Conservation (phyloP, 2,888 invertebrate species). For the Dynastes grantii region DNA sequence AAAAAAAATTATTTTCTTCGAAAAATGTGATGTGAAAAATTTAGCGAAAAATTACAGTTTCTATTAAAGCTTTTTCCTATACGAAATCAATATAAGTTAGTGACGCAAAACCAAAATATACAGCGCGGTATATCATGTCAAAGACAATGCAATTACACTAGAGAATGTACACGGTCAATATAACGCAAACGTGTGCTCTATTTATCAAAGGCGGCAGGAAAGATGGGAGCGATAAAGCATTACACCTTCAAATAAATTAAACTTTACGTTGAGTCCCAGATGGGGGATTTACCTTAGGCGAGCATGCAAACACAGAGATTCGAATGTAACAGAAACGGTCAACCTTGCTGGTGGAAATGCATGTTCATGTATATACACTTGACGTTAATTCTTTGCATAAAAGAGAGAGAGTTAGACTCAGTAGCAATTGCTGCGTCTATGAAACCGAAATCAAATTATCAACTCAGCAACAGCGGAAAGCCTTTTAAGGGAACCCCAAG, state of each 20-base stretch:
- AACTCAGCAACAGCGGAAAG: conserved; percentile 28
- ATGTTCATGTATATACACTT: not conserved
- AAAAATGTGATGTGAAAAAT: not conserved
- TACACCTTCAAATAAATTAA: conserved; percentile 34
- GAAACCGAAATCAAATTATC: conserved; percentile 36
- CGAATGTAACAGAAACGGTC: conserved; percentile 9
- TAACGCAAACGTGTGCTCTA: not conserved
- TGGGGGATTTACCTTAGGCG: conserved; percentile 10
- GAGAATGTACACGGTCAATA: conserved; percentile 14
- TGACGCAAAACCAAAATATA: conserved; percentile 1
- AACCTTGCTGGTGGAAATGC: not conserved
- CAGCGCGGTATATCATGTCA: not conserved
- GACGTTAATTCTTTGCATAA: conserved; percentile 2
- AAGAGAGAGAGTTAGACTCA: not conserved
- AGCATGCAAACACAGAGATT: conserved; percentile 9
- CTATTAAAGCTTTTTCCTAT: no score
- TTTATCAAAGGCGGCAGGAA: conserved; percentile 1
- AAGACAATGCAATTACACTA: conserved; percentile 18
- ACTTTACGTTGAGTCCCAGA: conserved; percentile 2
- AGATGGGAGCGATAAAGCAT: conserved; percentile 21
- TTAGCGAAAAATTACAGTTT: no score
- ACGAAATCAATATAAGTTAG: no score
- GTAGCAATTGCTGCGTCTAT: conserved; percentile 13
- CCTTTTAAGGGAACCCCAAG: no score
- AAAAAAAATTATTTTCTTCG: no score